Base-by-base conservation (phyloP, 2,888 invertebrate genomes). In the Ditylenchus weischeri region DNA sequence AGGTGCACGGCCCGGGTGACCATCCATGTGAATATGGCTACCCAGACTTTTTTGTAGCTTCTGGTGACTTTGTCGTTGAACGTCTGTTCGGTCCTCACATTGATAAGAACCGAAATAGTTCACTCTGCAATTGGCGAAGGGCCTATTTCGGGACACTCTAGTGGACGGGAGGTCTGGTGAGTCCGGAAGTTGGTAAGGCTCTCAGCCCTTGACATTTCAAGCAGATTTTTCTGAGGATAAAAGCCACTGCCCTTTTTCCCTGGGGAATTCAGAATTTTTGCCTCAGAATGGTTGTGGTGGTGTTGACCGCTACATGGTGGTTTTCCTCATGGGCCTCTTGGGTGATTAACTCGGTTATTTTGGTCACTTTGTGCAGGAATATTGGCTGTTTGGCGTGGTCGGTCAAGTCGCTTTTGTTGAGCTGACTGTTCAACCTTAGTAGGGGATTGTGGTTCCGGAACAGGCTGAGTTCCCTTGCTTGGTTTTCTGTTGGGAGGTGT, bases 81-180 rank as follows among this genome's bases (percentile, higher is more conserved):
- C 3, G 5, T 5, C 29, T 2, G 29, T 5, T 29, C 29, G 29
- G 29, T 29, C 29, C 35, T 36, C 1, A 65, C 48, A 8, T 8
- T 48, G 4, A 65, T n/a, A n/a, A 0, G 66, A 64, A 0, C 66
- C 66, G 19, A 72, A 72, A n/a, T 67, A 65, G 47, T 76, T 75
- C 0, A 73, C 13, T 21, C 76, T 74, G 18, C 49, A 62, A 48
- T 64, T n/a, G 18, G 66, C 23, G 67, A 76, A 75, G 0, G 76
- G 72, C 13, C 8, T 19, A 2, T 65, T 18, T n/a, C 19, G 7
- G 11, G 11, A 47, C 0, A 73, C 69, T 23, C 75, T 43, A n/a
- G 58, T 63, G 13, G 11, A 2, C 0, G 71, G 71, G 1, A 70
- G 23, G 5, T 62, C 18, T 5, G 29, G 19, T 63, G 62, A 48